phyloP scores from a whole-genome alignment of 2,113 vertebrate species.

The Phalacrocorax pelagicus region DNA sequence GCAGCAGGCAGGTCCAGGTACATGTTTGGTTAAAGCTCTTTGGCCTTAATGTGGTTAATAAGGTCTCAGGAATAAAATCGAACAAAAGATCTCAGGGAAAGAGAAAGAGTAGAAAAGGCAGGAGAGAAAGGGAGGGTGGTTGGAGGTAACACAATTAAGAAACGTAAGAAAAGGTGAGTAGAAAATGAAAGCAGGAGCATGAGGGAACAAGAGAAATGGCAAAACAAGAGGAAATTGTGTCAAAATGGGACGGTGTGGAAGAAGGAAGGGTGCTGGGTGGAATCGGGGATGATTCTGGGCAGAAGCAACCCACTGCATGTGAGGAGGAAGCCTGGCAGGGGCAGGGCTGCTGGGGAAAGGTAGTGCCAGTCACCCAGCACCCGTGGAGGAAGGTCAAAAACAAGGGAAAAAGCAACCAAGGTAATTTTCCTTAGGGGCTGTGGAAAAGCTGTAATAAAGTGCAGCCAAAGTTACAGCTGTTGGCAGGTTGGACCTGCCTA shows the following conservation, averaged over 20 bases:
- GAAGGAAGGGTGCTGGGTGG: background rate
- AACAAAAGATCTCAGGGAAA: background rate
- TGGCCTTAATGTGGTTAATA: background rate
- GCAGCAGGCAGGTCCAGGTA: background rate
- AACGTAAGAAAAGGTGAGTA: background rate
- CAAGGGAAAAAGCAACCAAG: accelerated
- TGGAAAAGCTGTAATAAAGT: background rate
- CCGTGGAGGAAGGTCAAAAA: background rate
- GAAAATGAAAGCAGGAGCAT: background rate
- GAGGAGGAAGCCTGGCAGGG: background rate
- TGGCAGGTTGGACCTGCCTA: background rate
- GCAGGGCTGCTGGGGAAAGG: background rate
- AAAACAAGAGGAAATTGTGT: background rate
- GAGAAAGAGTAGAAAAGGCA: background rate
- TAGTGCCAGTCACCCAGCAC: background rate
- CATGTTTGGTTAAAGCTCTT: background rate
- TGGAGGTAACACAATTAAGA: accelerated
- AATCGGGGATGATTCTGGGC: background rate
- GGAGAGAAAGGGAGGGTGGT: background rate
- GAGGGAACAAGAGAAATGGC: background rate
- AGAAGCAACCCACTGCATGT: accelerated
- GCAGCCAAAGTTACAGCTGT: background rate
- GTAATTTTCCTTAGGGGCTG: background rate
- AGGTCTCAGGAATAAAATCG: background rate
- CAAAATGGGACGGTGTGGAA: background rate